Evolutionary conservation across 2,797 vertebrate species (phyloP), one percentile per base, ranked within the genome.

Genomic region (Enteromius unitaeniatus): DNA sequence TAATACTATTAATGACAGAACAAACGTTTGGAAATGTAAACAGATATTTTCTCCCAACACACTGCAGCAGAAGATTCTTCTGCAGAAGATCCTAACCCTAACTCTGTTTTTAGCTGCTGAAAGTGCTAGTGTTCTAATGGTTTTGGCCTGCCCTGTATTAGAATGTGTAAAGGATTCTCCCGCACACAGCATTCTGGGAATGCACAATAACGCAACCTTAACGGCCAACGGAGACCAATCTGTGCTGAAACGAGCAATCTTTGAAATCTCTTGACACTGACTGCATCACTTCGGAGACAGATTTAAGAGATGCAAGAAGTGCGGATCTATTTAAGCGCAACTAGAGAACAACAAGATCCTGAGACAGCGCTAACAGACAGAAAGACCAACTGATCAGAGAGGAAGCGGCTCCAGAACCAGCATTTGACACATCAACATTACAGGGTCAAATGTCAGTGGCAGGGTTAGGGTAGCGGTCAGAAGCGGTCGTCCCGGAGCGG

Each of bases 401-500:
- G 60, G 60, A 65, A 14, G 40, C 13, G 55, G 23, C 58, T 60
- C 58, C 58, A 23, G 26, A 17, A 65, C 3, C 15, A 8, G 15
- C 15, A 6, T 45, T 19, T 19, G 23, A 73, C 70, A 15, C 47
- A 10, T 64, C 74, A 62, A 3, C 14, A 45, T 15, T 11, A 15
- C 17, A 14, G 23, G n/a, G 9, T 7, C n/a, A 49, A 53, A n/a
- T 0, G 23, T 40, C 37, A 40, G 37, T 40, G 37, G 37, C 37
- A 40, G 37, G 37, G 37, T 40, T 40, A 40, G 37, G 37, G 37
- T 28, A 4, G 31, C 1, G 68, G 47, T 93, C 60, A 96, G 89
- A 95, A 96, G 34, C 93, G 84, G 87, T 95, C 94, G 1, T 95
- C 94, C 91, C 89, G 85, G 83, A 92, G 93, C 83, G 92, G 94